phyloP scores from a whole-genome alignment of 2,797 vertebrate species.

The Helostoma temminkii region DNA sequence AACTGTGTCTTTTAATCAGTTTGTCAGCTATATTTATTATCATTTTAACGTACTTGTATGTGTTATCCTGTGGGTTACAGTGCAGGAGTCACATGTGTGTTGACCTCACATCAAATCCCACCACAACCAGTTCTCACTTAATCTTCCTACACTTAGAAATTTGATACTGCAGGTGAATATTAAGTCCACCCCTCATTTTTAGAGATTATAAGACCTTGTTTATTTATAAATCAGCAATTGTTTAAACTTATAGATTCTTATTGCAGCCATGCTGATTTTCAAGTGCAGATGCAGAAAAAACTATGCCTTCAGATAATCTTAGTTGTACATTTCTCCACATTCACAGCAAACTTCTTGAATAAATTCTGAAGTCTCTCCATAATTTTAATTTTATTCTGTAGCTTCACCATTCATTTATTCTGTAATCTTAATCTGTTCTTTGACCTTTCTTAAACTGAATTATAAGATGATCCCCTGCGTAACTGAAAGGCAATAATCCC shows the following conservation, averaged over 20 bases:
- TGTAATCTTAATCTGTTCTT: not conserved
- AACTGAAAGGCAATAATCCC: not conserved
- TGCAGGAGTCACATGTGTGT: not conserved
- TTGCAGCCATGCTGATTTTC: not conserved
- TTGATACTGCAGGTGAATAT: not conserved
- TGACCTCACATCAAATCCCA: constrained; percentile 7
- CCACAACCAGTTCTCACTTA: not conserved
- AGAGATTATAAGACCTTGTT: not conserved
- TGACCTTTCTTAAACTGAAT: not conserved
- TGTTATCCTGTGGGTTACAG: constrained; percentile 7
- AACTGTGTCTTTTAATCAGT: not conserved
- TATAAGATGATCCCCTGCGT: not conserved
- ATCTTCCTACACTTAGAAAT: not conserved
- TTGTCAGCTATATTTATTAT: not conserved
- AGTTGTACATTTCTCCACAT: not conserved
- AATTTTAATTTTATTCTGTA: not conserved
- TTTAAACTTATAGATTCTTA: not conserved
- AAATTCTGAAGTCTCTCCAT: not conserved
- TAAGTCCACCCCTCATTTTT: not conserved
- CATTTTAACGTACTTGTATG: not conserved
- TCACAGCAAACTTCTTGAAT: not conserved
- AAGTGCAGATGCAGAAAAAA: not conserved
- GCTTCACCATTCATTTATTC: not conserved
- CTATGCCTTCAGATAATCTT: not conserved
- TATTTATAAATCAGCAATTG: not conserved